Conservation (phyloP, 2,113 vertebrate species). For the Lycaon pictus region DNA sequence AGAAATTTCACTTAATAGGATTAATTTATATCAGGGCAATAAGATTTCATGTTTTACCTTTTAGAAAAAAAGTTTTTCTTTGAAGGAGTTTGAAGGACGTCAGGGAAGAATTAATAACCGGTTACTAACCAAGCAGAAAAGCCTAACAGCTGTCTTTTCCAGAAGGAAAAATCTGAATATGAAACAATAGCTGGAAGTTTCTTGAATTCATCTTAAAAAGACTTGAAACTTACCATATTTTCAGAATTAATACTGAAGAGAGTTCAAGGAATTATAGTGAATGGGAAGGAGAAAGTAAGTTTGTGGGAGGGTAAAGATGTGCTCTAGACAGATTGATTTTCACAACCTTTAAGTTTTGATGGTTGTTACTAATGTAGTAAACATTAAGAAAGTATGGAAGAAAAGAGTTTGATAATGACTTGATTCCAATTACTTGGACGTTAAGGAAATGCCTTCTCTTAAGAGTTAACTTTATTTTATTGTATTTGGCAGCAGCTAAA, state of each 20-base stretch:
- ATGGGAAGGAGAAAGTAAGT: conserved; percentile 46
- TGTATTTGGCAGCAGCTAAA: conserved; percentile 43
- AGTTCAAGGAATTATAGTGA: conserved; percentile 40
- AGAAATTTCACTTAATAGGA: conserved; percentile 40
- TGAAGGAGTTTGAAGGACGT: background rate
- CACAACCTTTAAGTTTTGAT: conserved; percentile 38
- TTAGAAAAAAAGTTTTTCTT: conserved; percentile 23
- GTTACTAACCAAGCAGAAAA: conserved; percentile 48
- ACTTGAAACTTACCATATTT: conserved; percentile 1
- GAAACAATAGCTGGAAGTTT: conserved; percentile 36
- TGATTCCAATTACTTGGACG: background rate
- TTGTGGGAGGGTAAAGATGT: background rate
- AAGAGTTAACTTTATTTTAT: conserved; percentile 34
- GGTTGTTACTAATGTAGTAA: conserved; percentile 20
- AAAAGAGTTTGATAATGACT: background rate
- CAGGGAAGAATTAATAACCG: conserved; percentile 22
- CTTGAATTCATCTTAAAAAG: conserved; percentile 55
- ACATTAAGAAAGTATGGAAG: background rate
- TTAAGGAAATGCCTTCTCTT: conserved; percentile 8
- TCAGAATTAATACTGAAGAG: background rate
- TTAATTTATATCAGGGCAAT: background rate
- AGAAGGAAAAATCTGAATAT: conserved; percentile 39
- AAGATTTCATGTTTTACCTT: conserved; percentile 26
- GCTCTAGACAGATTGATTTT: conserved; percentile 22
- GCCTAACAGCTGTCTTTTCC: background rate